Evolutionary conservation across 2,113 vertebrate genomes (phyloP).

Genomic region (Carettochelys insculpta): DNA sequence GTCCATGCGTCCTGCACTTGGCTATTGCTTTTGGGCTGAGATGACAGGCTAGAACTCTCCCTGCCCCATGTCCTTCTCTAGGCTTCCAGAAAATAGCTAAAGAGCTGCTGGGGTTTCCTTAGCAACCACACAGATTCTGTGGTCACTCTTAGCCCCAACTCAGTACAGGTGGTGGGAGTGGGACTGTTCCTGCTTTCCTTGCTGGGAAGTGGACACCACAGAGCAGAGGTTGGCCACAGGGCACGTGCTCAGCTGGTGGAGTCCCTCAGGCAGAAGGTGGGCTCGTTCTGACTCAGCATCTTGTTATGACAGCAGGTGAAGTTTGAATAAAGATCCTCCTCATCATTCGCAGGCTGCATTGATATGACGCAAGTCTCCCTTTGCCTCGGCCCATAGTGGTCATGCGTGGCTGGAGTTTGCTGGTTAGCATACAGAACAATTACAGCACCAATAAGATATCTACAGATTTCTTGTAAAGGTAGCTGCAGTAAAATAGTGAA

Average conservation of each 20-base stretch:
- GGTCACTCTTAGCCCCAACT: not conserved
- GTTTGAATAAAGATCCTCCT: not conserved
- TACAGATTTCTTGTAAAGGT: not conserved
- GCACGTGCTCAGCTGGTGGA: not conserved
- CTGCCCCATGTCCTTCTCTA: not conserved
- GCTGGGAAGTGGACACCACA: not conserved
- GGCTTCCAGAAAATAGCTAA: accelerated
- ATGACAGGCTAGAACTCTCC: too few relatives aligned
- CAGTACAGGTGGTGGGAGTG: not conserved
- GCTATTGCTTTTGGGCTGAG: not conserved
- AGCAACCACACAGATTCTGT: not conserved
- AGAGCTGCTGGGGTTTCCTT: not conserved
- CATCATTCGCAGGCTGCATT: not conserved
- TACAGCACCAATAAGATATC: not conserved
- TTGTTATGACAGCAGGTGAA: not conserved
- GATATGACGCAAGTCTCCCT: not conserved
- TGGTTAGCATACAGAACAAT: not conserved
- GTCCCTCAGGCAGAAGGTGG: not conserved
- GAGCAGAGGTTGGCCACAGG: not conserved
- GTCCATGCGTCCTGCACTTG: not conserved
- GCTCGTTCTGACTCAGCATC: not conserved
- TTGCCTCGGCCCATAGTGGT: not conserved
- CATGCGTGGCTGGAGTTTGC: not conserved
- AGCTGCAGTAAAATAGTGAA: not conserved
- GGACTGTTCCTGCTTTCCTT: not conserved